Evolutionary conservation across 2,797 vertebrate genomes (phyloP).

Genomic region (Ctenosaura bakeri): DNA sequence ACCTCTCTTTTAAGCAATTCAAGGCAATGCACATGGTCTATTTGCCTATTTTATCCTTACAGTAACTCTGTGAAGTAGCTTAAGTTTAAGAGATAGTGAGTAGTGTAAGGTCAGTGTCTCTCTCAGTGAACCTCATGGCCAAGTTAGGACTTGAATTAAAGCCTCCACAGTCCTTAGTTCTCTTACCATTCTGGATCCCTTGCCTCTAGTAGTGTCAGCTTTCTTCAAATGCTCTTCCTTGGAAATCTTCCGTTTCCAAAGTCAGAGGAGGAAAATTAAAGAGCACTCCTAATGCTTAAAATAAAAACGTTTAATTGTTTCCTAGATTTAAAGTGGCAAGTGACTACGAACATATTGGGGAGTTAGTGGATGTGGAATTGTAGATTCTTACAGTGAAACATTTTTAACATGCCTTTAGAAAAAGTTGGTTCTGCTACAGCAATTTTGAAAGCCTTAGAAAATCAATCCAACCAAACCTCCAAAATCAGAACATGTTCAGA

Average conservation of each 20-base stretch:
- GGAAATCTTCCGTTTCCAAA: neutral
- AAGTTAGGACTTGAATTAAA: neutral
- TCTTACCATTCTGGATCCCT: neutral
- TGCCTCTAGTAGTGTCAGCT: neutral
- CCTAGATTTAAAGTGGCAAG: neutral
- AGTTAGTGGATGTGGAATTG: neutral
- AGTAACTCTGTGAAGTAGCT: neutral
- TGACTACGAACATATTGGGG: neutral
- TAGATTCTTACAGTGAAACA: neutral
- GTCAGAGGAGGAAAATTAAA: neutral
- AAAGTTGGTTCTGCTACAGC: conserved; percentile 13
- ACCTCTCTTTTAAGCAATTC: neutral
- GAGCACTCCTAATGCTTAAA: neutral
- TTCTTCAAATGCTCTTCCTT: neutral
- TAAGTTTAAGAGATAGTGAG: neutral
- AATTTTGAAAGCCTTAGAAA: conserved; percentile 24
- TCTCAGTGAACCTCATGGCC: neutral
- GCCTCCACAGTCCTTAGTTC: neutral
- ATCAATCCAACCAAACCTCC: conserved; percentile 24
- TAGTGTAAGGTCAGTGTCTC: neutral
- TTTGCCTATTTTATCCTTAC: neutral
- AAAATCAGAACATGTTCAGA: conserved; percentile 19
- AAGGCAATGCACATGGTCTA: neutral
- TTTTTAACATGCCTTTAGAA: conserved; percentile 17
- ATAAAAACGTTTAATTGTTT: neutral